Evolutionary conservation across 2,113 vertebrate species (phyloP).

Genomic region (Oncorhynchus masou): DNA sequence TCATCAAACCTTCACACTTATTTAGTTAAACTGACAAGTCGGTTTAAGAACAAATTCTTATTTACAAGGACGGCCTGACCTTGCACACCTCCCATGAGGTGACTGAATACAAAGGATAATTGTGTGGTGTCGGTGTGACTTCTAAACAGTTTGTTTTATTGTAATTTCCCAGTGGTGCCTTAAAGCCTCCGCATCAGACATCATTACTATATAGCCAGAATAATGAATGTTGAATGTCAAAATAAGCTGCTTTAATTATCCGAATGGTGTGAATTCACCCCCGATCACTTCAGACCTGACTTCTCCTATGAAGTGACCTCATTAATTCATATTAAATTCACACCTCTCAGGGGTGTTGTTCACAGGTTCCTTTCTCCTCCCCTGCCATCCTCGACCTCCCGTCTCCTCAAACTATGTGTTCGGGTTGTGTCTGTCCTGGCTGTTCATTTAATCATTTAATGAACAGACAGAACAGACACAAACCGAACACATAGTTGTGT

Average conservation of each 20-base stretch:
- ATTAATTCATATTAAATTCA: slow-evolving; percentile 74
- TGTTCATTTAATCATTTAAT: background rate
- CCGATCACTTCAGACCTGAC: slow-evolving; percentile 47
- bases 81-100: background rate
- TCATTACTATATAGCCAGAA: background rate
- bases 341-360: slow-evolving; percentile 64
- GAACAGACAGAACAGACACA: slow-evolving; percentile 37
- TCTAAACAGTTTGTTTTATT: background rate
- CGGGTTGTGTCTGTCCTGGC: slow-evolving; percentile 41
- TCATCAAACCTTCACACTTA: background rate
- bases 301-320: slow-evolving; percentile 57
- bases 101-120: background rate
- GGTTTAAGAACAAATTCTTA: too few species aligned
- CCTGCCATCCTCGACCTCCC: slow-evolving; percentile 6
- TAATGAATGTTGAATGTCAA: slow-evolving; percentile 62
- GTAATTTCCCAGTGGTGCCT: background rate
- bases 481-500: slow-evolving; percentile 18
- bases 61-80: too few species aligned
- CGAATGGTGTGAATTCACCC: slow-evolving; percentile 48
- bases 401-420: slow-evolving; percentile 1
- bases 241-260: slow-evolving; percentile 65
- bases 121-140: background rate
- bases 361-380: slow-evolving; percentile 39
- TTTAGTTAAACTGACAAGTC: too few species aligned
- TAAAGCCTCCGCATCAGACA: background rate